Base-by-base conservation (phyloP, 1,140 invertebrate genomes). In the Nasonia vitripennis region DNA sequence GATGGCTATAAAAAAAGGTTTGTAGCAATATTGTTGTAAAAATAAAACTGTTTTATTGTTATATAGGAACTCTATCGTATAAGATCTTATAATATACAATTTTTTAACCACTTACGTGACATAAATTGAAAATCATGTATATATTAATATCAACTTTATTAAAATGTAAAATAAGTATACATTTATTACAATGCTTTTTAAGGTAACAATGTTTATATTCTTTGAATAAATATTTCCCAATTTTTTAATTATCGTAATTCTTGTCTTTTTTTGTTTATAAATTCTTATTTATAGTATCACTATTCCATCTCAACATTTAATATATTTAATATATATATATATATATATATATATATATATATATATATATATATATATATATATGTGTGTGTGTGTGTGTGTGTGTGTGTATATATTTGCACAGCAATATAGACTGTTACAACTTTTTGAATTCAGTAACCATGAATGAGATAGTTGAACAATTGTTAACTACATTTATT, bases 221-320 rank as follows among this genome's bases (percentile, higher is more conserved):
- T 71, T 31, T 71, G 1, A 71, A 31, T 71, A 4, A 34, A 70
- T 23, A 6, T 67, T 67, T 67, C 14, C 7, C 7, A 71, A 31
- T 10, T 71, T 71, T 31, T 17, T 14, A 71, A 31, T 71, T 71
- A 31, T 71, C 7, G 23, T 31, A 71, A 70, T 23, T 70, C 23
- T 71, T n/a, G 23, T 27, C 10, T 71, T 14, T 34, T 31, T 31
- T 71, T 55, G 51, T 17, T 62, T 62, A 62, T n/a, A 62, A 71
- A 31, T 34, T 71, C 68, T 71, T 71, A 71, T n/a, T 71, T 34
- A 27, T 34, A 71, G 12, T 71, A 71, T 71, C 68, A 71, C 27
- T 0, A 31, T 71, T 71, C 10, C 31, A 31, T 34, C 5, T 45
- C 9, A 37, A 75, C 10, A n/a, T 37, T 37, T 37, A n/a, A n/a